Conservation (phyloP, 2,113 vertebrate species). For the Protobothrops flavoviridis region DNA sequence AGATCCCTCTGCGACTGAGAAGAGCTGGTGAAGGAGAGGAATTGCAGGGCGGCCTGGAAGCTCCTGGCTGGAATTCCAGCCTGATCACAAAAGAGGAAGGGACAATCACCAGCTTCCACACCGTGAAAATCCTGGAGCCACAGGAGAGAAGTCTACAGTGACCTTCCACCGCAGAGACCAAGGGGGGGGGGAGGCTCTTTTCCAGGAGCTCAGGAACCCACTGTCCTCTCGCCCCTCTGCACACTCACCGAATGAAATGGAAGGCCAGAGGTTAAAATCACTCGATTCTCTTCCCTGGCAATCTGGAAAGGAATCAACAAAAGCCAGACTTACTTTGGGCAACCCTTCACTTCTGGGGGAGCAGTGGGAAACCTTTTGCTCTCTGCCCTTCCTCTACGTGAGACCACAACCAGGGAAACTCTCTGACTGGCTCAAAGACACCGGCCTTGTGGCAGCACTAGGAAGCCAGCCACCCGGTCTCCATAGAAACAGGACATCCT, state of each 20-base stretch:
- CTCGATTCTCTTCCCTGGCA: constrained; percentile 76
- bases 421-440: constrained; percentile 64
- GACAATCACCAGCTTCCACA: background rate
- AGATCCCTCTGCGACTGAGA: background rate
- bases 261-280: constrained; percentile 85
- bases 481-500: constrained; percentile 61
- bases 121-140: background rate
- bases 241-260: constrained; percentile 80
- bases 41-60: background rate
- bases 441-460: constrained; percentile 41
- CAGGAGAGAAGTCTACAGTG: background rate
- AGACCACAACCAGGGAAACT: background rate
- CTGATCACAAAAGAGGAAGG: background rate
- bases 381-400: background rate
- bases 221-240: background rate
- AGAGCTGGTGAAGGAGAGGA: background rate
- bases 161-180: background rate
- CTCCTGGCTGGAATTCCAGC: background rate
- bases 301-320: constrained; percentile 72
- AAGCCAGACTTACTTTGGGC: background rate
- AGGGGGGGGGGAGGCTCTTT: background rate
- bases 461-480: constrained; percentile 48
- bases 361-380: background rate
- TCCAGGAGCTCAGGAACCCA: background rate
- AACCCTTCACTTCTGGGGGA: background rate